phyloP scores from a whole-genome alignment of 2,888 invertebrate species.

The Philhelius pedissequus region DNA sequence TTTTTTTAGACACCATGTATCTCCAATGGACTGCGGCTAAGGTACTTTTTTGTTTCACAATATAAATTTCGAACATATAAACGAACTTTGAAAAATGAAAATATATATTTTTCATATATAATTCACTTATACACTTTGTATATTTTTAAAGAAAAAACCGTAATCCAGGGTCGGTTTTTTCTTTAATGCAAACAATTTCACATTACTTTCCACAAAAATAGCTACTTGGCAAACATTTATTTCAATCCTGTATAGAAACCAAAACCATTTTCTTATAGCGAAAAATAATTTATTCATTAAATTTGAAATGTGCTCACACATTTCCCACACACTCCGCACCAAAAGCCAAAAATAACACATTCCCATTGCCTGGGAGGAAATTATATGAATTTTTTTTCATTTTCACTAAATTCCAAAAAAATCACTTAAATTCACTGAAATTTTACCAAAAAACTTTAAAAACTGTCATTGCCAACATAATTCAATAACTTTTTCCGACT shows the following conservation, averaged over 20 bases:
- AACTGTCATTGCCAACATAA: background rate
- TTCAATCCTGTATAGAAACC: background rate
- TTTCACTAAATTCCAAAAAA: constrained; percentile 17
- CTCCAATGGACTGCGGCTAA: background rate
- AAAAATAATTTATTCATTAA: background rate
- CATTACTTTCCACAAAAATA: background rate
- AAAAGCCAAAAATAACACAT: constrained; percentile 64
- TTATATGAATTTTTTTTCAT: constrained; percentile 55
- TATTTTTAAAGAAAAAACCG: constrained; percentile 23
- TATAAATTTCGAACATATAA: background rate
- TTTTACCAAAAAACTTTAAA: background rate
- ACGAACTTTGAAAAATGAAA: no score
- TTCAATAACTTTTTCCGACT: background rate
- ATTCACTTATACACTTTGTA: background rate
- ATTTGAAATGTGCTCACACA: constrained; percentile 44
- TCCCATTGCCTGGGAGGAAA: constrained; percentile 66
- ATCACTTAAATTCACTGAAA: background rate
- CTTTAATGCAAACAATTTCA: background rate
- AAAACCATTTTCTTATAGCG: background rate
- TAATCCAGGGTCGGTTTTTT: constrained; percentile 51
- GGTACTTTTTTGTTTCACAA: background rate
- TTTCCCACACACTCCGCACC: constrained; percentile 43
- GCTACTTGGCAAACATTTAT: background rate
- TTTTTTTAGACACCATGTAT: background rate
- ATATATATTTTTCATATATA: no score